Conservation (phyloP, 2,113 vertebrate genomes). For the Oxygymnocypris stewartii region DNA sequence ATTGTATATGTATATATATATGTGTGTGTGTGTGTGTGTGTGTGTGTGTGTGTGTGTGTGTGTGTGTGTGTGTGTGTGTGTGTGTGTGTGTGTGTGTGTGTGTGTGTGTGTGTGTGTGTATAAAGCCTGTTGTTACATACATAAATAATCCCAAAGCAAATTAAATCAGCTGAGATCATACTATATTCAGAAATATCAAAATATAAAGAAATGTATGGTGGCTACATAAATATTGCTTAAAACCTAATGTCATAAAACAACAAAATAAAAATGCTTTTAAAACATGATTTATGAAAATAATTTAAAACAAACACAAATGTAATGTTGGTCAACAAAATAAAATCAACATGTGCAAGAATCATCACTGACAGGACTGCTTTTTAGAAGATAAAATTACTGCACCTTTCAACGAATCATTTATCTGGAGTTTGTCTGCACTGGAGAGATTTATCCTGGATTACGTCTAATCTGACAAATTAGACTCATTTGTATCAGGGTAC, state of each 20-base stretch:
- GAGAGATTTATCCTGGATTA: constrained; percentile 38
- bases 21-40: too few species aligned
- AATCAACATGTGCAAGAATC: background rate
- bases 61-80: too few species aligned
- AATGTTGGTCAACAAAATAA: background rate
- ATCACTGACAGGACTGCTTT: background rate
- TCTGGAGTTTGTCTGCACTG: constrained; percentile 11
- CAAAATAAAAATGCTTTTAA: background rate
- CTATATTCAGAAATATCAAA: background rate
- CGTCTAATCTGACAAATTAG: constrained; percentile 24
- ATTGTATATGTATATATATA: too few species aligned
- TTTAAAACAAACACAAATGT: background rate
- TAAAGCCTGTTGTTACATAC: background rate
- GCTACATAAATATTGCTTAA: background rate
- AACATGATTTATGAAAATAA: background rate
- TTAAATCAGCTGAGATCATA: background rate
- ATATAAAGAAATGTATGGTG: background rate
- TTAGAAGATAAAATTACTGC: background rate
- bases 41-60: too few species aligned
- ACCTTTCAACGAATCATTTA: constrained; percentile 10
- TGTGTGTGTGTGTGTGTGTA: too few species aligned
- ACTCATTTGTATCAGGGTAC: background rate
- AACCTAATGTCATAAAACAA: background rate
- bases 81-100: too few species aligned
- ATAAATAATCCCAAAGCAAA: background rate